Conservation (phyloP, 1,140 invertebrate genomes). For the Ceratina japonica region DNA sequence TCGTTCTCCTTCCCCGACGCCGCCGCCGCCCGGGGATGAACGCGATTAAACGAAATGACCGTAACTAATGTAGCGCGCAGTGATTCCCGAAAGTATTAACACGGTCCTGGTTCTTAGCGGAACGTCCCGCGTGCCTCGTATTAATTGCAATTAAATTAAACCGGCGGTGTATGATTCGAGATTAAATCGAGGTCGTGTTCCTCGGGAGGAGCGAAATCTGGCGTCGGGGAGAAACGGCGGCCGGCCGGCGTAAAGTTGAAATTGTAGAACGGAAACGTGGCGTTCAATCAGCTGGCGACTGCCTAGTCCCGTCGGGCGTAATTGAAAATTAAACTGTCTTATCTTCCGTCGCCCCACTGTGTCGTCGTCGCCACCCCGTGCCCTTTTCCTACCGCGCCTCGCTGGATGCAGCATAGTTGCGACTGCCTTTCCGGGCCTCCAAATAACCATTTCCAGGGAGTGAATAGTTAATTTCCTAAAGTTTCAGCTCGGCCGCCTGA, state of each 20-base stretch:
- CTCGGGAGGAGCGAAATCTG: too few relatives aligned
- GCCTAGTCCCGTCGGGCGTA: conserved; percentile 54
- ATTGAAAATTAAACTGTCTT: conserved; percentile 78
- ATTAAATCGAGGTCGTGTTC: too few relatives aligned
- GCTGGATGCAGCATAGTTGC: conserved; percentile 45
- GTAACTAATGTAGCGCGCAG: too few relatives aligned
- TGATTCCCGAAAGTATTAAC: too few relatives aligned
- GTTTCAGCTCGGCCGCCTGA: conserved; percentile 76
- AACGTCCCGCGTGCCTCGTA: too few relatives aligned
- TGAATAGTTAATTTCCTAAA: conserved; percentile 80
- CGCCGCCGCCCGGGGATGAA: too few relatives aligned
- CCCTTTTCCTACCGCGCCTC: conserved; percentile 30
- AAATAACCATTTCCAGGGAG: conserved; percentile 77
- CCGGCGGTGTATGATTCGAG: too few relatives aligned
- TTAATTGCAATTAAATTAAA: too few relatives aligned
- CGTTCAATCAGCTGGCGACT: conserved; percentile 32
- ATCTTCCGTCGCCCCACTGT: conserved; percentile 62
- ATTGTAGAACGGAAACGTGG: conserved; percentile 4
- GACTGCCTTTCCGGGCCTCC: conserved; percentile 71
- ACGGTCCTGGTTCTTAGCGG: too few relatives aligned
- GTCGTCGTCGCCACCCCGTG: conserved; percentile 26
- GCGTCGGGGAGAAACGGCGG: too few relatives aligned
- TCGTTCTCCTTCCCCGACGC: not conserved
- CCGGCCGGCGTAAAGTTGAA: not conserved
- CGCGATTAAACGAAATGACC: not conserved